These are phyloP conservation scores for Chlorocebus sabaeus DNA, from an alignment of 2,113 vertebrate species.

Conservation along the genomic window DNA sequence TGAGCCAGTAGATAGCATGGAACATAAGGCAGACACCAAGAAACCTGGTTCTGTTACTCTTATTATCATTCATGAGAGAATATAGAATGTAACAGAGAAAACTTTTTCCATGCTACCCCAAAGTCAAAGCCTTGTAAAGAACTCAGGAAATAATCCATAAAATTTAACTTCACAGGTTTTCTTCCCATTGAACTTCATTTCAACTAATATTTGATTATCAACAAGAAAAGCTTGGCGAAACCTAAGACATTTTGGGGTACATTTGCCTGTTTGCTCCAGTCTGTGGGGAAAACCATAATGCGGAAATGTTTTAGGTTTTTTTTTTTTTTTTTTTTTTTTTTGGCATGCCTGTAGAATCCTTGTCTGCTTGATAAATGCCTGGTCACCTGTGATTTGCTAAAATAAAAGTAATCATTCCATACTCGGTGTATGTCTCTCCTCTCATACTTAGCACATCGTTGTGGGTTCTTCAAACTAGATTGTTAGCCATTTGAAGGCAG, in stretches of 20 bases:
- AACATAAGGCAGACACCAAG: not conserved
- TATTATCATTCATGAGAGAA: not conserved
- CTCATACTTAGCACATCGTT: not conserved
- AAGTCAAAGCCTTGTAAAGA: not conserved
- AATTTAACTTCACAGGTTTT: not conserved
- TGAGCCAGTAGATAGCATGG: not conserved
- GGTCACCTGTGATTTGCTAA: not conserved
- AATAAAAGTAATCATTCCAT: not conserved
- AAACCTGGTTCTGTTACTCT: not conserved
- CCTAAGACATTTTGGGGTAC: not conserved
- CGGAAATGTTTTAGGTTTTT: not conserved
- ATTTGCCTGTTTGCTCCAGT: not conserved
- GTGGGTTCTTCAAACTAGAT: not conserved
- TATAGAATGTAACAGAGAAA: not conserved
- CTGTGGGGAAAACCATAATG: not conserved
- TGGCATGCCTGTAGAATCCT: not conserved
- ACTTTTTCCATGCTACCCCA: not conserved
- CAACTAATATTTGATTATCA: not conserved
- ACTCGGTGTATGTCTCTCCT: not conserved
- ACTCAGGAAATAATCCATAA: not conserved
- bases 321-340: too few species aligned
- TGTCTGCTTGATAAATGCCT: not conserved
- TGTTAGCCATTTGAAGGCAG: not conserved
- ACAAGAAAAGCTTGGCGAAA: not conserved
- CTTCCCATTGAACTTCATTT: not conserved